Conservation (phyloP, 2,113 vertebrate genomes). For the Burhinus bistriatus region DNA sequence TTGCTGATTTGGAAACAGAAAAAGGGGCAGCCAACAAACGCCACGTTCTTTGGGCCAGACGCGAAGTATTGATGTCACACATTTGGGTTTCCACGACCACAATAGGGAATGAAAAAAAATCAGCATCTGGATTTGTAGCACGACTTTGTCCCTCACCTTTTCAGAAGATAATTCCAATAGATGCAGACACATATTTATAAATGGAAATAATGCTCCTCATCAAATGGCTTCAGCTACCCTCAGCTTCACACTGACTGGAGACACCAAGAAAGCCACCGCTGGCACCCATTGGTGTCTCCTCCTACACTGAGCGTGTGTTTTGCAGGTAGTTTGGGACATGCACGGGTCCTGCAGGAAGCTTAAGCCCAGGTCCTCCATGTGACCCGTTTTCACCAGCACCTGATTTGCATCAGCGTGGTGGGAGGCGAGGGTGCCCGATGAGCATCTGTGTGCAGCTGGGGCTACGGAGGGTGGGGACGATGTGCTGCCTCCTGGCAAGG, state of each 20-base stretch:
- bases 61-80: neutral
- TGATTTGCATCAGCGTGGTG: neutral
- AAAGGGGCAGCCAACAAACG: neutral
- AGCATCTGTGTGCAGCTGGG: neutral
- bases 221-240: neutral
- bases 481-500: fast-evolving
- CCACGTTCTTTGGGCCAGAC: neutral
- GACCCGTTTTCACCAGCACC: fast-evolving
- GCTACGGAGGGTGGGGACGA: neutral
- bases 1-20: neutral
- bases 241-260: neutral
- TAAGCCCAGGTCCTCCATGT: fast-evolving
- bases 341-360: neutral
- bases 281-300: neutral
- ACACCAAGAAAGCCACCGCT: neutral
- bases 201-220: neutral
- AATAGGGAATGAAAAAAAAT: neutral
- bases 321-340: neutral
- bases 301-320: neutral
- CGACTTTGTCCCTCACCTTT: neutral
- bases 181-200: neutral
- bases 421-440: neutral
- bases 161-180: neutral
- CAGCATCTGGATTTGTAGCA: neutral
- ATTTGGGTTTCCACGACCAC: neutral